Evolutionary conservation across 2,797 vertebrate genomes (phyloP).

Genomic region (Bovichtus diacanthus): DNA sequence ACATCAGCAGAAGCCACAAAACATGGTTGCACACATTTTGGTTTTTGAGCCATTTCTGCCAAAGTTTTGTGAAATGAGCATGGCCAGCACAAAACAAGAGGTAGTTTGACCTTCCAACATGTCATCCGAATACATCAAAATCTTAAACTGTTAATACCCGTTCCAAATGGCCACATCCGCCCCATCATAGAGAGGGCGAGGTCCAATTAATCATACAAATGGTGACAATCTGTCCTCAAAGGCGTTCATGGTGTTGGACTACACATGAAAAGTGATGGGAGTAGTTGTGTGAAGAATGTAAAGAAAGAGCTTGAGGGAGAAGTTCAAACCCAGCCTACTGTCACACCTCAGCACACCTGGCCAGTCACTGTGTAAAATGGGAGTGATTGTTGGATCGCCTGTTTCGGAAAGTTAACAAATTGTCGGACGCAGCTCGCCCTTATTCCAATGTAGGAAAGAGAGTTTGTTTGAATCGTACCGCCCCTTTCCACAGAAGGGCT

Average conservation of each 20-base stretch:
- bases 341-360: neutral
- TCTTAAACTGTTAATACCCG: neutral
- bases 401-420: neutral
- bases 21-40: neutral
- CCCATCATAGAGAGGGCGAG: neutral
- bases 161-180: neutral
- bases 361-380: neutral
- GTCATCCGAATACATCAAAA: neutral
- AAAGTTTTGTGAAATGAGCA: constrained; percentile 5
- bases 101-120: neutral
- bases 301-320: neutral
- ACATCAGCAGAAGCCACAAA: constrained; percentile 2
- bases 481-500: neutral
- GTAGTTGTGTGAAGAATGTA: neutral
- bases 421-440: neutral
- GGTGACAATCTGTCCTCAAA: neutral
- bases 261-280: neutral
- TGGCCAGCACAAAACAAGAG: neutral
- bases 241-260: neutral
- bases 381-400: neutral
- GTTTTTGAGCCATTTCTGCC: neutral
- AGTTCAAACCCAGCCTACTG: neutral
- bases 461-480: neutral
- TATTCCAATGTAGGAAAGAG: neutral
- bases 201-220: neutral